phyloP scores from a whole-genome alignment of 1,140 invertebrate genomes.

The Eubasilissa regina region DNA sequence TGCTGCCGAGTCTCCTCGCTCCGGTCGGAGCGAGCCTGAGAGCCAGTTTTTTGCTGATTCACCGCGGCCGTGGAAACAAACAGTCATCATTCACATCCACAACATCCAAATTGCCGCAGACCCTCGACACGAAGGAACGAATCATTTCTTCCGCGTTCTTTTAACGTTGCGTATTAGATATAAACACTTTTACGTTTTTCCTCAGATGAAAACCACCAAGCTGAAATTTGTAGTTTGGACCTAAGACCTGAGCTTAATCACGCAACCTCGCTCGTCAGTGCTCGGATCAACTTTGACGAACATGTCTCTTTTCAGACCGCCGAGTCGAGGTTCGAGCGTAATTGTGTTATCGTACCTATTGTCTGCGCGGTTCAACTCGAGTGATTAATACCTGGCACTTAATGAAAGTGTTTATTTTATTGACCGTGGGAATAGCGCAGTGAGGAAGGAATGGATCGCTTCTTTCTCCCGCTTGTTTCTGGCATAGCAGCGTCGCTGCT shows the following conservation, averaged over 20 bases:
- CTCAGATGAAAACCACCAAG: background rate
- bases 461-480: background rate
- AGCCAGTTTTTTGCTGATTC: conserved; percentile 39
- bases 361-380: conserved; percentile 7
- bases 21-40: conserved; percentile 7
- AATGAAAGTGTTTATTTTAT: conserved; percentile 4
- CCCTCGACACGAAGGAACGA: background rate
- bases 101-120: background rate
- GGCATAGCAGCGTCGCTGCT: background rate
- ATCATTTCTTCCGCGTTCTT: background rate
- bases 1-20: background rate
- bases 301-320: background rate
- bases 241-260: conserved; percentile 13
- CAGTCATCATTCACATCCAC: conserved; percentile 30
- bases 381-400: conserved; percentile 15
- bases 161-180: background rate
- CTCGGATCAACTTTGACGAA: background rate
- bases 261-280: conserved; percentile 2
- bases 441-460: background rate
- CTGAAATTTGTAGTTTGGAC: conserved; percentile 7
- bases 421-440: background rate
- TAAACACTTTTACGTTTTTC: background rate
- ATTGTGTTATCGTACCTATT: background rate
- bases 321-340: background rate
- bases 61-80: conserved; percentile 30